Evolutionary conservation across 2,113 vertebrate genomes (phyloP), one percentile per base, ranked within the genome.

Genomic region (Thryonomys swinderianus): DNA sequence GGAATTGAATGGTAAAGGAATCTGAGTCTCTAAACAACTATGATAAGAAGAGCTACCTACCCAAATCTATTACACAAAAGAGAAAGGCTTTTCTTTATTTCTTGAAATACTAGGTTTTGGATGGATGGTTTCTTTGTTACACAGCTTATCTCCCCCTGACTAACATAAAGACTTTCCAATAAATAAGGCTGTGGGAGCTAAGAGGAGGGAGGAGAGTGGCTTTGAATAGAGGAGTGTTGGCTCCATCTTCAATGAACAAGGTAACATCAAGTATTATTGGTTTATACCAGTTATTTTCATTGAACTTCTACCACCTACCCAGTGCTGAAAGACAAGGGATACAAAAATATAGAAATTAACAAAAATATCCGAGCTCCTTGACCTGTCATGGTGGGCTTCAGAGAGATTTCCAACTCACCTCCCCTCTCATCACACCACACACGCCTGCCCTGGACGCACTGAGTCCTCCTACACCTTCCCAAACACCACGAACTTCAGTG

Each of bases 381-480:
- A 40, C 16, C 67, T 27, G 1, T 53, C 67, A 21, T 1, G 16
- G 64, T 18, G 11, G 45, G 5, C 84, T 30, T 7, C 16, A 10
- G 37, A 17, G 55, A 67, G 20, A 40, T 12, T 12, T 30, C 27
- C 42, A 45, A 30, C 61, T 53, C 7, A 48, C 48, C 23, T 45
- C 27, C n/a, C 7, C 2, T 40, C 71, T 53, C 40, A 2, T 30
- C 48, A 42, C 20, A 8, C 1, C 0, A 0, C 5, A 0, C 8
- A 27, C 13, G 7, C 40, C 2, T 17, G 37, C 55, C 2, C 80
- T 17, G 4, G 27, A 7, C 13, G 5, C 30, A 0, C 2, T 2
- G 55, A 11, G 71, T 17, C n/a, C n/a, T n/a, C n/a, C 67, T 14
- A 5, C 5, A 27, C 25, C 30, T n/a, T n/a, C 34, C 85, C 55